Percentiles rank a stretch among this genome's conserved stretches.
Conservation (phyloP, 2,113 vertebrate species). For the Colossoma macropomum region DNA sequence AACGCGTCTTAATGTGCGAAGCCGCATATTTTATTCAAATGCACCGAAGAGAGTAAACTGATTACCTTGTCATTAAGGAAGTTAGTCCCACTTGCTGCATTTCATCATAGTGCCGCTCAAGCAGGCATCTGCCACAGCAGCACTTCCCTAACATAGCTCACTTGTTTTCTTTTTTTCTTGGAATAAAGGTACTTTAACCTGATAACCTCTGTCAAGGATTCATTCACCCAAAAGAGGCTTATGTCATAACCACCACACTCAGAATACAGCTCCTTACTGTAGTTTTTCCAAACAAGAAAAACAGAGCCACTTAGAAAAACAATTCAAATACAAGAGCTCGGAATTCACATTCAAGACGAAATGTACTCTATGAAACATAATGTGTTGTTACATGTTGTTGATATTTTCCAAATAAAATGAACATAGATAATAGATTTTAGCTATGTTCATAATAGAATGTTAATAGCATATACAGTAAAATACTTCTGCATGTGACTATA, state of each 20-base stretch:
- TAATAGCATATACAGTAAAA: no score
- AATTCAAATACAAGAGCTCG: background rate
- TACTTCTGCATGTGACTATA: no score
- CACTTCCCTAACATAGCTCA: background rate
- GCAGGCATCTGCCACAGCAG: background rate
- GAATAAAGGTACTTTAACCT: background rate
- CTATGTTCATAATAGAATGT: no score
- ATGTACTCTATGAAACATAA: no score
- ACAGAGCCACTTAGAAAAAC: background rate
- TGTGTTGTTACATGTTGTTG: no score
- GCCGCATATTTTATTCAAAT: slow-evolving; percentile 1
- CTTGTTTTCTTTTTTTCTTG: background rate
- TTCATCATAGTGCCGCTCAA: background rate
- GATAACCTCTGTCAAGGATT: background rate
- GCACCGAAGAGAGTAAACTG: background rate
- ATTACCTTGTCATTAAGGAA: background rate
- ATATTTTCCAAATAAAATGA: no score
- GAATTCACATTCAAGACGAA: no score
- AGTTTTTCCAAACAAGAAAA: background rate
- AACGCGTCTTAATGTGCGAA: background rate
- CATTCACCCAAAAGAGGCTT: background rate
- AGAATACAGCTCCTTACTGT: background rate
- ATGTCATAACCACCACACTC: background rate
- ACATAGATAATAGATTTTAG: no score
- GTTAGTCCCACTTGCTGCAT: background rate